Conservation (phyloP, 2,113 vertebrate species). For the Progne subis region DNA sequence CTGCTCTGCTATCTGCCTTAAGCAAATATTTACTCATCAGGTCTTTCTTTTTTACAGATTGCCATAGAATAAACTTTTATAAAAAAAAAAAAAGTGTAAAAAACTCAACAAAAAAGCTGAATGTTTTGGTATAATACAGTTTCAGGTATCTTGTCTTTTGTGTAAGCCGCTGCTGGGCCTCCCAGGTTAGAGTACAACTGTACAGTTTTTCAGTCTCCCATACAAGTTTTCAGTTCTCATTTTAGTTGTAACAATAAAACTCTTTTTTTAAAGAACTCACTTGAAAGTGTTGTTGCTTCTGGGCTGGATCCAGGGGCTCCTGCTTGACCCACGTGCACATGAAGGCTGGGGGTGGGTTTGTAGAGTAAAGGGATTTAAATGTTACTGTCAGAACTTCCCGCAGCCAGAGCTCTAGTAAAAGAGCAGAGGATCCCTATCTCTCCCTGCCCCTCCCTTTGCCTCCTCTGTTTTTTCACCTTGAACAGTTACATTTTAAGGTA, state of each 20-base stretch:
- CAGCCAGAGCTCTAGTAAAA: background rate
- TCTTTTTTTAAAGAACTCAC: slow-evolving; percentile 74
- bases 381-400: background rate
- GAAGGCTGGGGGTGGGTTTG: fast-evolving
- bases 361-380: background rate
- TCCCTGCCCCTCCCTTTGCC: background rate
- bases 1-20: slow-evolving; percentile 84
- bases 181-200: slow-evolving; percentile 69
- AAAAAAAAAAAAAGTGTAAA: slow-evolving; percentile 25
- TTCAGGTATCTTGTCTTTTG: slow-evolving; percentile 73
- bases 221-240: slow-evolving; percentile 75
- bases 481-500: background rate
- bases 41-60: slow-evolving; percentile 78
- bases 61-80: slow-evolving; percentile 76
- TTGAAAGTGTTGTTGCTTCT: background rate
- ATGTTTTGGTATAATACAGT: slow-evolving; percentile 74
- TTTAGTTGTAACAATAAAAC: slow-evolving; percentile 82
- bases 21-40: slow-evolving; percentile 78
- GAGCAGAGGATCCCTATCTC: background rate
- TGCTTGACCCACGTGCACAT: fast-evolving
- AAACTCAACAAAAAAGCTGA: slow-evolving; percentile 44
- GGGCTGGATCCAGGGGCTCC: background rate
- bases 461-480: fast-evolving
- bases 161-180: slow-evolving; percentile 73
- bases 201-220: slow-evolving; percentile 77